These are phyloP conservation scores for Ciconia stormi DNA, from an alignment of 2,113 vertebrate genomes.

Conservation along the genomic window DNA sequence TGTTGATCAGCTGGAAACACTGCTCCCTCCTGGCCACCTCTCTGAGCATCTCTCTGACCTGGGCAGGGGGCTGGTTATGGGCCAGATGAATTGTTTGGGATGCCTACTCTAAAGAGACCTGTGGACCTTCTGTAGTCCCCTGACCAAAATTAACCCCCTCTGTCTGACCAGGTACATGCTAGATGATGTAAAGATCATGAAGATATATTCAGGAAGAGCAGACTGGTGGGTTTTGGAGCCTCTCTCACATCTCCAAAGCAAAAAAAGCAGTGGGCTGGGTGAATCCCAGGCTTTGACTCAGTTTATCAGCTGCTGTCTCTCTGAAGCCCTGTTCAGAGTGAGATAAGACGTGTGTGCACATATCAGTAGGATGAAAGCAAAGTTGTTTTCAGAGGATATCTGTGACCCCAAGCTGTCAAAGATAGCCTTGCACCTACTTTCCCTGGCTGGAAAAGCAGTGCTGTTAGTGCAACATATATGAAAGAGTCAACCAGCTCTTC, in stretches of 20 bases:
- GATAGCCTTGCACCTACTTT: not conserved
- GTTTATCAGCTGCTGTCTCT: not conserved
- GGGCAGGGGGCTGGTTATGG: not conserved
- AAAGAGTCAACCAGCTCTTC: not conserved
- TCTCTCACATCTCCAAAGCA: not conserved
- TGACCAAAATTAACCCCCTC: not conserved
- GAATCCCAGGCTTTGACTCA: not conserved
- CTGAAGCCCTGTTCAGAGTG: not conserved
- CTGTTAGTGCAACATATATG: rapidly evolving
- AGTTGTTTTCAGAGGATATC: not conserved
- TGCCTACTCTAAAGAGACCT: not conserved
- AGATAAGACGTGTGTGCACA: not conserved
- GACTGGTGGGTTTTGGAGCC: not conserved
- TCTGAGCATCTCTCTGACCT: not conserved
- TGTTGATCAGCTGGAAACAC: not conserved
- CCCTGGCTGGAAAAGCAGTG: not conserved
- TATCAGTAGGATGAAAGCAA: not conserved
- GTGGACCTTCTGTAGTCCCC: not conserved
- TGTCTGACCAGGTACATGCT: not conserved
- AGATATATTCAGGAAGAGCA: not conserved
- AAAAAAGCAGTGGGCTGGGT: not conserved
- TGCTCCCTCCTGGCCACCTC: not conserved
- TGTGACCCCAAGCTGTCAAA: not conserved
- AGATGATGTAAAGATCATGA: not conserved
- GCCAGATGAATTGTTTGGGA: not conserved